Evolutionary conservation across 2,888 invertebrate species (phyloP).

Genomic region (Apomyelois bistriatella): DNA sequence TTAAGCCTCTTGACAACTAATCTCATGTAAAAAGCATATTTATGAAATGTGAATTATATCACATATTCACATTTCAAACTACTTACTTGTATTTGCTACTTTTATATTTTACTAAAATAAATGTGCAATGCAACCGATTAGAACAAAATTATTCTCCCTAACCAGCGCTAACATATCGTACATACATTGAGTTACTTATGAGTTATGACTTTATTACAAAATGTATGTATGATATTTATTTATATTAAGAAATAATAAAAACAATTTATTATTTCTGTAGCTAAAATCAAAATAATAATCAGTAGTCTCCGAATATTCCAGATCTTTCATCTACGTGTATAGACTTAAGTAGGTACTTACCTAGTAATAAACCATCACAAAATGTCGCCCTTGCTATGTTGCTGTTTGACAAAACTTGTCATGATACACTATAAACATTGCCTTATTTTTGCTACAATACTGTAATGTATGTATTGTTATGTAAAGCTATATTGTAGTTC

Average conservation of each 20-base stretch:
- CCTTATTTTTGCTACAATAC: constrained; percentile 14
- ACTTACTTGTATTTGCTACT: not conserved
- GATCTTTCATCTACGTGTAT: too few relatives aligned
- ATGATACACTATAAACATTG: constrained; percentile 11
- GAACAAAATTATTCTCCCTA: not conserved
- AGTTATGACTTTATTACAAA: not conserved
- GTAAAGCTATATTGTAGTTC: not conserved
- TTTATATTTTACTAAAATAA: not conserved
- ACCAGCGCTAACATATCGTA: not conserved
- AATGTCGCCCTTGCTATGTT: not conserved
- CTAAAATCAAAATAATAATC: too few relatives aligned
- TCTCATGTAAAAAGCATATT: too few relatives aligned
- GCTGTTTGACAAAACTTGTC: constrained; percentile 1
- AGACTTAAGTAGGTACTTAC: not conserved
- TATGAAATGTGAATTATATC: too few relatives aligned
- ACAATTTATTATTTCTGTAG: too few relatives aligned
- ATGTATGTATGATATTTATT: too few relatives aligned
- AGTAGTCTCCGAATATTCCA: too few relatives aligned
- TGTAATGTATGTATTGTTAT: constrained; percentile 10
- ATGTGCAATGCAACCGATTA: not conserved
- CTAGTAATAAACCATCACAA: not conserved
- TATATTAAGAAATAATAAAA: too few relatives aligned
- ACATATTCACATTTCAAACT: too few relatives aligned
- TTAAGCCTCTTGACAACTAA: too few relatives aligned
- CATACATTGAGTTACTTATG: not conserved